Evolutionary conservation across 2,797 vertebrate species (phyloP).

Genomic region (Cyclura pinguis): DNA sequence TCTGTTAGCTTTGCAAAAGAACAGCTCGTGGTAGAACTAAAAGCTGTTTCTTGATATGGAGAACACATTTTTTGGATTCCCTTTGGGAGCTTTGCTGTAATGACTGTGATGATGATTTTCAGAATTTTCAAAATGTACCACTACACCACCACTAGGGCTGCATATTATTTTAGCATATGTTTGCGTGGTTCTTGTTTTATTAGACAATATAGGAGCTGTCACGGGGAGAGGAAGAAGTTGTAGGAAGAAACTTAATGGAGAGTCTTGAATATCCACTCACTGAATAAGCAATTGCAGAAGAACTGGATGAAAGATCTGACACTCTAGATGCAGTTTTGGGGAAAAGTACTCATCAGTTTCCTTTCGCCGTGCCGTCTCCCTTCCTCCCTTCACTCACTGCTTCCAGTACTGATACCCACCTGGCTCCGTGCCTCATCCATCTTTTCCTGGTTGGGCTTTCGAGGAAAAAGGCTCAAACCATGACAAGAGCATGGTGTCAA

Average conservation of each 20-base stretch:
- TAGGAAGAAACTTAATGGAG: not conserved
- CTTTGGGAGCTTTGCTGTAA: not conserved
- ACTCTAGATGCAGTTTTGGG: not conserved
- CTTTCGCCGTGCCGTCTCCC: not conserved
- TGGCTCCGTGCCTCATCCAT: not conserved
- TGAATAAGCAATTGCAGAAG: not conserved
- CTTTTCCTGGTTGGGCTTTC: not conserved
- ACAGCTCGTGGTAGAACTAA: not conserved
- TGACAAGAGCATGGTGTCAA: constrained; percentile 14
- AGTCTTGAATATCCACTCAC: not conserved
- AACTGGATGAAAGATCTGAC: not conserved
- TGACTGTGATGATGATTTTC: too few relatives aligned
- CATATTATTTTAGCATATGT: not conserved
- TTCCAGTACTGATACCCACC: not conserved
- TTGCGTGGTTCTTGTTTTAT: not conserved
- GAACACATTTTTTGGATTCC: not conserved
- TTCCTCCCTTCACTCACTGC: not conserved
- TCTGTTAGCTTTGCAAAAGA: not conserved
- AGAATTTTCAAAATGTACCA: not conserved
- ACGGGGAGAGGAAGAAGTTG: too few relatives aligned
- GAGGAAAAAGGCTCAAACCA: constrained; percentile 6
- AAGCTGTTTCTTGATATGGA: not conserved
- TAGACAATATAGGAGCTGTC: not conserved
- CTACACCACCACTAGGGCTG: not conserved
- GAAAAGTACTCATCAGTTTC: not conserved